These are phyloP conservation scores for Rachycentron canadum DNA, from an alignment of 2,797 vertebrate species.

Conservation along the genomic window DNA sequence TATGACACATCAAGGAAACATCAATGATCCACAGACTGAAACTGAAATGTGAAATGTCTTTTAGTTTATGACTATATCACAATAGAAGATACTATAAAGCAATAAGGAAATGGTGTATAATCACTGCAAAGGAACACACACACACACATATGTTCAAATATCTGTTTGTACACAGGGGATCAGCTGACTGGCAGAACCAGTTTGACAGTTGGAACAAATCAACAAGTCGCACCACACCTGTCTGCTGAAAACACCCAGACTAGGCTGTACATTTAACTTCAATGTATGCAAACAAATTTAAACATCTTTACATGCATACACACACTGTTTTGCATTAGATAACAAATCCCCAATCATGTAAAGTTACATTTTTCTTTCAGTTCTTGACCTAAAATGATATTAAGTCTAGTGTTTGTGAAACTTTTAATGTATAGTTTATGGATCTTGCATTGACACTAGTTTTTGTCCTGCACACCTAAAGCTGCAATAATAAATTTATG, in stretches of 20 bases:
- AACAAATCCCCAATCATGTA: not conserved
- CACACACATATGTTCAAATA: not conserved
- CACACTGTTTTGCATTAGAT: not conserved
- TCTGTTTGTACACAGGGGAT: not conserved
- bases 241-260: not conserved
- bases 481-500: not conserved
- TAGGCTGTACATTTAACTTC: not conserved
- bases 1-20: not conserved
- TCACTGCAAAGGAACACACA: not conserved
- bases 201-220: constrained; percentile 21
- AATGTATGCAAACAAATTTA: too few relatives aligned
- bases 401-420: not conserved
- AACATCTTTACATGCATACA: not conserved
- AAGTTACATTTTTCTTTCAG: not conserved
- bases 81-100: not conserved
- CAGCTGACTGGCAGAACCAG: constrained; percentile 54
- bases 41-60: not conserved
- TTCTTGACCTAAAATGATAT: not conserved
- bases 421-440: too few relatives aligned
- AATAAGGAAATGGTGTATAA: not conserved
- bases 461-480: not conserved
- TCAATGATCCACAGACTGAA: not conserved
- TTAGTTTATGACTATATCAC: not conserved
- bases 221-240: constrained; percentile 23
- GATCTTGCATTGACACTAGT: not conserved